Conservation (phyloP, 2,888 invertebrate species). For the Microdon myrmicae region DNA sequence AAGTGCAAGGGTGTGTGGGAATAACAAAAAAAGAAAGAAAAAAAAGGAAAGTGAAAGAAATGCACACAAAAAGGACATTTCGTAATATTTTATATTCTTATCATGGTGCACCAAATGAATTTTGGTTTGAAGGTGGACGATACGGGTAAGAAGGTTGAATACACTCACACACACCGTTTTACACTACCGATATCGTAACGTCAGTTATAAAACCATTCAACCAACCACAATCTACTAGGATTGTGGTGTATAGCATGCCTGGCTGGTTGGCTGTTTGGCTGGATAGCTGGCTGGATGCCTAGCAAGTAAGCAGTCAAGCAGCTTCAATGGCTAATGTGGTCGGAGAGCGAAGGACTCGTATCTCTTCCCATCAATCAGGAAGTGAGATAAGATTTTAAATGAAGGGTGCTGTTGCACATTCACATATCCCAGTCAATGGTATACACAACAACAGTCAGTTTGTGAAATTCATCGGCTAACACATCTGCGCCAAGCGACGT, state of each 20-base stretch:
- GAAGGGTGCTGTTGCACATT: conserved; percentile 56
- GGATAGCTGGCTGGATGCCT: conserved; percentile 13
- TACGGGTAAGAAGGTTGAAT: conserved; percentile 18
- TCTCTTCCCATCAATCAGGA: conserved; percentile 68
- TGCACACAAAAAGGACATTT: conserved; percentile 65
- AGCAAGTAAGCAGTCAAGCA: conserved; percentile 13
- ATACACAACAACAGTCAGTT: conserved; percentile 53
- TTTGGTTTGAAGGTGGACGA: conserved; percentile 48
- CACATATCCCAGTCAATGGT: conserved; percentile 56
- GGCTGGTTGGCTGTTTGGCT: conserved; percentile 10
- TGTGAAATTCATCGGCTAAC: conserved; percentile 53
- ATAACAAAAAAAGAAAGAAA: conserved; percentile 10
- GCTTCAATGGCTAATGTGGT: conserved; percentile 27
- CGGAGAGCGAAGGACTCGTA: conserved; percentile 60
- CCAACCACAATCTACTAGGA: conserved; percentile 5
- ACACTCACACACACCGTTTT: too few relatives aligned
- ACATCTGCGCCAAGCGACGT: conserved; percentile 4
- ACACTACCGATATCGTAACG: conserved; percentile 34
- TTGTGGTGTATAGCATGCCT: not conserved
- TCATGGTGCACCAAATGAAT: conserved; percentile 60
- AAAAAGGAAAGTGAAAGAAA: conserved; percentile 25
- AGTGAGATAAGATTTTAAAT: conserved; percentile 67
- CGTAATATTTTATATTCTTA: conserved; percentile 68
- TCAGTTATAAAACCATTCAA: conserved; percentile 25
- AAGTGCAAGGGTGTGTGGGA: too few relatives aligned